Conservation (phyloP, 2,113 vertebrate genomes). For the Labeo catla region DNA sequence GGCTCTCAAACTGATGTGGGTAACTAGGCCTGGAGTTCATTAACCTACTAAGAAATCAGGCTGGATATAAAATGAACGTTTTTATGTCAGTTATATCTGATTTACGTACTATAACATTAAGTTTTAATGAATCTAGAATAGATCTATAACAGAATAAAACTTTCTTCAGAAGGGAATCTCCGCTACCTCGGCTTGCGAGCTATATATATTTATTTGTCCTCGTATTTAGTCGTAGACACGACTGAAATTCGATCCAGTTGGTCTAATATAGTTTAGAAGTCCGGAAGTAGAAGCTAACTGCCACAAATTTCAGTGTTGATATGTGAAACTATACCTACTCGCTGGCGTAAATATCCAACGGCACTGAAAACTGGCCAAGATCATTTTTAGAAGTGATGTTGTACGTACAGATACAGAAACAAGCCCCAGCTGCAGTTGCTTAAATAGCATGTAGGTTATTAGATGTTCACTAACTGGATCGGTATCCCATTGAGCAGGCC, state of each 20-base stretch:
- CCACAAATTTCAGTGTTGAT: neutral
- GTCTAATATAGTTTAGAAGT: neutral
- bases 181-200: neutral
- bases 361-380: neutral
- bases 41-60: constrained; percentile 20
- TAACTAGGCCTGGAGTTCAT: constrained; percentile 14
- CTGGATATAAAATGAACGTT: neutral
- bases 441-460: neutral
- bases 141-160: neutral
- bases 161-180: neutral
- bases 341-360: constrained; percentile 31
- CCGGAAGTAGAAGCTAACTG: neutral
- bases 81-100: constrained; percentile 5
- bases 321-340: neutral
- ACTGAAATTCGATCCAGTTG: neutral
- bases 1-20: neutral
- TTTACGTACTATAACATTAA: neutral
- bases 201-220: constrained; percentile 19
- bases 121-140: neutral
- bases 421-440: constrained; percentile 45
- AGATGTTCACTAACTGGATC: neutral
- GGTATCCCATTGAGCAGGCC: neutral
- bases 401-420: neutral
- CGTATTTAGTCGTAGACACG: neutral
- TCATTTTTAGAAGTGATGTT: constrained; percentile 13